Base-by-base conservation (phyloP, 2,797 vertebrate species). In the Holocentrus rufus region DNA sequence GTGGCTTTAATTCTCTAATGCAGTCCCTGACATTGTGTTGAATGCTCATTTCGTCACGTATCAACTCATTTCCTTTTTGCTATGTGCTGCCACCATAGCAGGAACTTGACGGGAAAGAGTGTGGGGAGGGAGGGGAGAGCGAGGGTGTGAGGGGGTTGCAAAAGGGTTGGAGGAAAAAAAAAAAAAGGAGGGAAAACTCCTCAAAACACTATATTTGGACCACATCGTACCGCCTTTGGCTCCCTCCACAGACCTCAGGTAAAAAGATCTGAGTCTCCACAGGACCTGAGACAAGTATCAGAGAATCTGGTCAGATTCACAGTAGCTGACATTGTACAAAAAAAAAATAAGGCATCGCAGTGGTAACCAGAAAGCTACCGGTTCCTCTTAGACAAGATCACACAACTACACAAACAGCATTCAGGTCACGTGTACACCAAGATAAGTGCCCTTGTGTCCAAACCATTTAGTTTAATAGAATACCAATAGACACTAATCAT, bases 171-270 rank as follows among this genome's bases (percentile, higher is more conserved):
- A 27, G 52, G 46, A 46, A 15, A 34, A 11, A 30, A 30, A 49
- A 46, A 15, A 34, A 11, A 30, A 30, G 60, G 22, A 60, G 52
- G 58, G 61, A 10, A 67, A 36, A 11, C 62, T 65, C 73, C 67
- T 66, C 60, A 72, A 69, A 85, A 84, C 71, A 79, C 50, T 67
- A 81, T 60, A 61, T 85, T 91, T 90, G 88, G 90, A 91, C 88
- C 90, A 85, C 86, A 84, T 79, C 69, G 14, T 70, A 66, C 76
- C 75, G 63, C 60, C 64, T 82, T 61, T 67, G 64, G 50, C 70
- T 79, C 69, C 70, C 81, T 82, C 74, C 65, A 63, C 70, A 79
- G 74, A 80, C 67, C 85, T 80, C 73, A 58, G 64, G 52, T 66
- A 59, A 73, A 59, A 79, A 74, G 15, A 71, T 68, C 39, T 61